phyloP scores from a whole-genome alignment of 2,113 vertebrate species.

The Propithecus coquereli region DNA sequence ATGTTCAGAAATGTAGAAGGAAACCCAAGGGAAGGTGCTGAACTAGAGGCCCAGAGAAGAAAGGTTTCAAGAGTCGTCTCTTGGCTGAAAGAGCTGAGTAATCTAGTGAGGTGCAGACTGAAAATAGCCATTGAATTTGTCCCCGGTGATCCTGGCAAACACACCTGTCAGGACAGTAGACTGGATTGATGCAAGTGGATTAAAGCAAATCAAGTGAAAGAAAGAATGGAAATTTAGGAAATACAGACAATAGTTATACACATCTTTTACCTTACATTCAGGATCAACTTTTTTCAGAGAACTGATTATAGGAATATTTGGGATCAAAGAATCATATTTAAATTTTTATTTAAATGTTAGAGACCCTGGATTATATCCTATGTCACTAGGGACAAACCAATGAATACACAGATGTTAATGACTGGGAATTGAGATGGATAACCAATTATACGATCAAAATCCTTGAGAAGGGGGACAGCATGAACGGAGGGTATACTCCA shows the following conservation, averaged over 20 bases:
- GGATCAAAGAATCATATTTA: not conserved
- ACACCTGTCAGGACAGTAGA: not conserved
- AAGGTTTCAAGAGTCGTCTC: not conserved
- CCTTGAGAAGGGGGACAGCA: accelerated
- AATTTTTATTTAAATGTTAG: not conserved
- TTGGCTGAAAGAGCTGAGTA: not conserved
- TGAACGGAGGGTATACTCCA: not conserved
- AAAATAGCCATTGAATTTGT: not conserved
- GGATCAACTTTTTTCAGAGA: not conserved
- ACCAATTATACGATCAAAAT: not conserved
- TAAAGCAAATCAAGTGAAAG: not conserved
- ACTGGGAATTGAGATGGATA: not conserved
- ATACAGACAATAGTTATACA: not conserved
- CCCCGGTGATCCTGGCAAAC: not conserved
- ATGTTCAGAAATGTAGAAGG: not conserved
- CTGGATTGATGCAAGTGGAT: not conserved
- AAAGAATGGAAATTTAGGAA: not conserved
- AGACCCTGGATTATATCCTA: not conserved
- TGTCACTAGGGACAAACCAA: not conserved
- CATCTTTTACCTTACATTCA: not conserved
- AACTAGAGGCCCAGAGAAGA: not conserved
- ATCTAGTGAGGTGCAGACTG: not conserved
- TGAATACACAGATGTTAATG: not conserved
- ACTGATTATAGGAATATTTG: not conserved
- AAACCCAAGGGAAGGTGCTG: not conserved